Evolutionary conservation across 2,888 invertebrate genomes (phyloP).

Genomic region (Aphodius sticticus): DNA sequence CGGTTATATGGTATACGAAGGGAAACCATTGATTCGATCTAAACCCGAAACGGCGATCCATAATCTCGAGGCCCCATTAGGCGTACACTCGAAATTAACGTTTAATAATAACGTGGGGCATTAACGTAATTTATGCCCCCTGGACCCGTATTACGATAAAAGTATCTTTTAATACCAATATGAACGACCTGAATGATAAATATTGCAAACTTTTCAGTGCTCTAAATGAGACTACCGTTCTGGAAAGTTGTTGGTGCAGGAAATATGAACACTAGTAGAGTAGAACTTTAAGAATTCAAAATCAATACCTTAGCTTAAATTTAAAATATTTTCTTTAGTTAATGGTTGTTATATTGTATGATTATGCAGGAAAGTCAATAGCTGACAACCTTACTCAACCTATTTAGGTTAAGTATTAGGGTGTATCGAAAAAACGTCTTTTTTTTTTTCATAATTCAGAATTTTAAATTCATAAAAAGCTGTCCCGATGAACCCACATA

Average conservation of each 20-base stretch:
- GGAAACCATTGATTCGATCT: not conserved
- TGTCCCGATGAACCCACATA: too few relatives aligned
- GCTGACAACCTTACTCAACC: too few relatives aligned
- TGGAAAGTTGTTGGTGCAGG: not conserved
- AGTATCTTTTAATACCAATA: not conserved
- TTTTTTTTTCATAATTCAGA: too few relatives aligned
- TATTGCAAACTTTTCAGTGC: not conserved
- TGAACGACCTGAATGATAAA: not conserved
- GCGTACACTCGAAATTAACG: conserved; percentile 4
- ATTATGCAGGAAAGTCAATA: too few relatives aligned
- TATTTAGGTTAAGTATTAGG: too few relatives aligned
- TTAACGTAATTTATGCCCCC: not conserved
- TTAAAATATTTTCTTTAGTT: too few relatives aligned
- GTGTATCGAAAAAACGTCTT: too few relatives aligned
- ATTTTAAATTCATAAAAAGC: too few relatives aligned
- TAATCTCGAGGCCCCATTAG: not conserved
- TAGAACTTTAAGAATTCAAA: too few relatives aligned
- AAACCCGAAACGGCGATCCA: not conserved
- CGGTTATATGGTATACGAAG: not conserved
- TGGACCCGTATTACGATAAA: not conserved
- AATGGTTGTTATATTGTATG: too few relatives aligned
- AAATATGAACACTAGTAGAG: not conserved
- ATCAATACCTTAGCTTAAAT: too few relatives aligned
- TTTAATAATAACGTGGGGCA: not conserved
- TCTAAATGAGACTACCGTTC: not conserved